phyloP scores from a whole-genome alignment of 1,140 invertebrate genomes.

The Luehdorfia chinensis region DNA sequence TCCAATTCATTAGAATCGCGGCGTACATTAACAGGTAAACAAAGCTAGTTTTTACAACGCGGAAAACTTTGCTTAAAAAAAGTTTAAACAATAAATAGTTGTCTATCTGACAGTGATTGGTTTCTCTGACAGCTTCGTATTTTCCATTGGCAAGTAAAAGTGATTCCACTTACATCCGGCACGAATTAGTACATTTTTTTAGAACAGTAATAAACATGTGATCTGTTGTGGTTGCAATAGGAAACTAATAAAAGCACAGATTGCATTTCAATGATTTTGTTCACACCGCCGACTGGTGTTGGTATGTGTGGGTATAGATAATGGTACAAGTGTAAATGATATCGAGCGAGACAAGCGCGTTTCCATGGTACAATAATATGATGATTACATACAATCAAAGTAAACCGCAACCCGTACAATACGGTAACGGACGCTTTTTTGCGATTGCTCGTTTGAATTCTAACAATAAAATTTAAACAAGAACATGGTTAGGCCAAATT shows the following conservation, averaged over 20 bases:
- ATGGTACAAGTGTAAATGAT: conserved; percentile 9
- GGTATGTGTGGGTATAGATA: too few relatives aligned
- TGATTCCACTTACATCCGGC: conserved; percentile 1
- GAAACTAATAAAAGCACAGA: too few relatives aligned
- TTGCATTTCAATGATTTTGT: too few relatives aligned
- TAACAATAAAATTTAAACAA: conserved; percentile 37
- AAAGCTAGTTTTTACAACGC: conserved; percentile 24
- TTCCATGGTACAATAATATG: conserved; percentile 27
- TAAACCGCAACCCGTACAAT: conserved; percentile 36
- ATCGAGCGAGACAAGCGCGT: neutral
- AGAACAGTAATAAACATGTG: too few relatives aligned
- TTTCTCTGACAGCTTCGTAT: conserved; percentile 3
- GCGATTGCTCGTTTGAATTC: conserved; percentile 31
- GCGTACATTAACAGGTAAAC: conserved; percentile 26
- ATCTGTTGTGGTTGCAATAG: too few relatives aligned
- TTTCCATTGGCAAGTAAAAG: neutral
- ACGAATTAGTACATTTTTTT: neutral
- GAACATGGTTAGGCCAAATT: conserved; percentile 35
- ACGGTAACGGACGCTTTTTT: conserved; percentile 45
- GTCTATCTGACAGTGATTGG: conserved; percentile 6
- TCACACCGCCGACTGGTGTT: neutral
- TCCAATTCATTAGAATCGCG: conserved; percentile 31
- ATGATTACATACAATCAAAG: conserved; percentile 34
- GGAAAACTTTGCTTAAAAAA: conserved; percentile 20
- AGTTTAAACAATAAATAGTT: conserved; percentile 11